Percentiles rank a stretch among this genome's conserved stretches.
Evolutionary conservation across 2,113 vertebrate genomes (phyloP).

Genomic region (Phylloscopus whistleri): DNA sequence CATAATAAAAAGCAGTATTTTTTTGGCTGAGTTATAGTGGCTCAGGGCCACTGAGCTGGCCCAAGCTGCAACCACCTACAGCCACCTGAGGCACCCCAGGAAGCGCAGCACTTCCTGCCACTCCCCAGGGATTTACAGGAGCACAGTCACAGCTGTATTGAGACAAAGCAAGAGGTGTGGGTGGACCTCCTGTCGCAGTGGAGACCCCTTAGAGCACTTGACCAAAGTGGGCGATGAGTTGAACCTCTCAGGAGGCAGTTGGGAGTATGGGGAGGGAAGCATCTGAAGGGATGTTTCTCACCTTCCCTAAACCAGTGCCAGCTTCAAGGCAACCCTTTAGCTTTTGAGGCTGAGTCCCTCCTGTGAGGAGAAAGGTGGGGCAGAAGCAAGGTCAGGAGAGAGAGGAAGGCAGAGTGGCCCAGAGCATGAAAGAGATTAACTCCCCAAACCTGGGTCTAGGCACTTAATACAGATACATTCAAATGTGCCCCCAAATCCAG

Average conservation of each 20-base stretch:
- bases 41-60: not conserved
- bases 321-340: not conserved
- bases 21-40: not conserved
- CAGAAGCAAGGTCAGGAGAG: not conserved
- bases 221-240: rapidly evolving
- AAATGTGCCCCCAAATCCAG: not conserved
- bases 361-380: rapidly evolving
- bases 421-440: not conserved
- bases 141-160: rapidly evolving
- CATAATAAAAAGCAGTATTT: not conserved
- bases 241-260: not conserved
- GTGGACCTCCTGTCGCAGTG: rapidly evolving
- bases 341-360: not conserved
- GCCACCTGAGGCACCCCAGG: not conserved
- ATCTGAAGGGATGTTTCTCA: not conserved
- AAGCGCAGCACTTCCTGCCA: not conserved
- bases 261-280: not conserved
- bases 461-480: not conserved
- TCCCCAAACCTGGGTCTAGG: not conserved
- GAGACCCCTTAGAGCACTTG: not conserved
- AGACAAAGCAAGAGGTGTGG: rapidly evolving
- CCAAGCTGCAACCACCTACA: not conserved
- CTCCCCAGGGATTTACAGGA: not conserved
- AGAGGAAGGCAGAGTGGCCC: not conserved
- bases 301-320: not conserved